Evolutionary conservation across 2,888 invertebrate genomes (phyloP), one percentile per base, ranked within the genome.

Genomic region (Patella caerulea): DNA sequence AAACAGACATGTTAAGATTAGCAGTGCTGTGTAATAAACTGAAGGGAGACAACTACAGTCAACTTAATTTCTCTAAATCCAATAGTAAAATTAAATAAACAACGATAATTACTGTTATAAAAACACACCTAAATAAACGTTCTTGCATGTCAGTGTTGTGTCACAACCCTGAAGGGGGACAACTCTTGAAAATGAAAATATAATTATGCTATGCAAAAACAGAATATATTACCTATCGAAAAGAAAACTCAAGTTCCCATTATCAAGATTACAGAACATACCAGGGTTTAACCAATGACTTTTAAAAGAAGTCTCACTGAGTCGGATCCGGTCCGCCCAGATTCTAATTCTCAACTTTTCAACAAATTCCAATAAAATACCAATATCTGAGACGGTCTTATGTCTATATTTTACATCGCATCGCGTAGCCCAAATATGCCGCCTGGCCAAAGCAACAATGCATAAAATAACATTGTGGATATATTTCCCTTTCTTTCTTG

Each of bases 331-430:
- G 65, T 65, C 65, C 65, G 65, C 65, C 24, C 24, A 65, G 65
- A 65, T 65, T 65, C 65, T 65, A 65, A 65, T 65, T 65, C 24
- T 65, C 19, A 65, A 24, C 65, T 65, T 65, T 65, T 65, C 65
- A 1, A 65, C 12, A 19, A 24, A 65, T 24, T 24, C 24, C 65
- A 65, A 65, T 65, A 65, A 19, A 24, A 65, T 24, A 19, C 65
- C 65, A 65, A 24, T 24, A 24, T 19, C 9, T 12, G 65, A 65
- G 65, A 65, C 65, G 19, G 65, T 65, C 65, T 65, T 65, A 24
- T 65, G 19, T 65, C 24, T 65, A 65, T 24, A 65, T 65, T 65
- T 65, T 0, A 24, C 65, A 65, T 65, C 65, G 14, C 65, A 65
- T 11, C 65, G 65, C n/a, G 19, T 19, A 5, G 65, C 24, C 65